Conservation (phyloP, 2,797 vertebrate genomes). For the Gorsachius magnificus region DNA sequence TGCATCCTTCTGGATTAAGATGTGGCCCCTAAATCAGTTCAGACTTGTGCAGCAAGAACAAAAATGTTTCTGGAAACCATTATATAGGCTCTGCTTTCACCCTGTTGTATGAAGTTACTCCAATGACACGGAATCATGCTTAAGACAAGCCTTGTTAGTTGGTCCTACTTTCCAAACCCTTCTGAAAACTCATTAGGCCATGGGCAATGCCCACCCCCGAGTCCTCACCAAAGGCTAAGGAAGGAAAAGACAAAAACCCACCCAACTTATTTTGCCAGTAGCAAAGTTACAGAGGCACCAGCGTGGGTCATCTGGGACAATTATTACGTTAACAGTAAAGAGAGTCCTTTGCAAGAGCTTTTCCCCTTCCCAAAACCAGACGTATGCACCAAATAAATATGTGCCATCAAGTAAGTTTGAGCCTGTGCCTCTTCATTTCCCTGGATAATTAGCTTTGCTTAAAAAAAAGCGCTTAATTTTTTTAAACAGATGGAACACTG, state of each 20-base stretch:
- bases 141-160: not conserved
- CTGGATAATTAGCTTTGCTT: not conserved
- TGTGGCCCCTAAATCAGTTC: not conserved
- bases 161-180: not conserved
- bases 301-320: not conserved
- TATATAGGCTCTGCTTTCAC: not conserved
- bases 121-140: not conserved
- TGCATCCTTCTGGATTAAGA: not conserved
- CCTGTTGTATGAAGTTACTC: fast-evolving
- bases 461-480: not conserved
- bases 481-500: not conserved
- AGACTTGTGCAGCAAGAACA: not conserved
- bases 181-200: not conserved
- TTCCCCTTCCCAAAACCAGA: not conserved
- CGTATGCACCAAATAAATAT: not conserved
- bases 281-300: not conserved
- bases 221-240: not conserved
- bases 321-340: not conserved
- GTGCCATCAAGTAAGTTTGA: not conserved
- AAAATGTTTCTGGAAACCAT: too few relatives aligned
- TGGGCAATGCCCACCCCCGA: not conserved
- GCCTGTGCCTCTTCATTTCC: not conserved
- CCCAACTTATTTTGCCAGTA: not conserved
- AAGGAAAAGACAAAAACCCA: not conserved
- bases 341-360: not conserved